phyloP scores from a whole-genome alignment of 2,797 vertebrate genomes.

The Dipus sagitta region DNA sequence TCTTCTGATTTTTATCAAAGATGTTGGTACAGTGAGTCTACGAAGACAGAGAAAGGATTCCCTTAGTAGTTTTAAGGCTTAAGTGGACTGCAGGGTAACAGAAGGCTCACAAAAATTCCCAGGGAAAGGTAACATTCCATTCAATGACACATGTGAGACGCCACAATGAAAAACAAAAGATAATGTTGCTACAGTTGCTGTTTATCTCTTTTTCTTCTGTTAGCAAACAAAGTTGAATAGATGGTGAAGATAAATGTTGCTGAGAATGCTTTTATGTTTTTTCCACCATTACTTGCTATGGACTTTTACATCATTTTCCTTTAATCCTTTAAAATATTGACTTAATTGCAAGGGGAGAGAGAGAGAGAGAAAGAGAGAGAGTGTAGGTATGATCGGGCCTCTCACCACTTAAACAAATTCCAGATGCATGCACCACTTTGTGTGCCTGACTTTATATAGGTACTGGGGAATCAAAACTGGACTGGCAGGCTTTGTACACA shows the following conservation, averaged over 20 bases:
- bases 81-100: not conserved
- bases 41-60: not conserved
- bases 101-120: not conserved
- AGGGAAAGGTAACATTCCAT: not conserved
- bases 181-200: not conserved
- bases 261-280: not conserved
- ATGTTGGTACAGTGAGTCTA: not conserved
- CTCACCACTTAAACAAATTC: too few species aligned
- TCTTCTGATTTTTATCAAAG: not conserved
- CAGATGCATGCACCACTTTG: too few species aligned
- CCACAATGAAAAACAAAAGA: not conserved
- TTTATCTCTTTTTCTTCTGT: not conserved
- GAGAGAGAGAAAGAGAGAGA: too few species aligned
- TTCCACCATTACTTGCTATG: not conserved
- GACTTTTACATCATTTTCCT: not conserved
- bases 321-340: not conserved
- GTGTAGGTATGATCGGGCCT: too few species aligned
- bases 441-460: too few species aligned
- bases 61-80: not conserved
- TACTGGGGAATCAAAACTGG: too few species aligned
- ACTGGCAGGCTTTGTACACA: too few species aligned
- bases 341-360: too few species aligned
- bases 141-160: not conserved
- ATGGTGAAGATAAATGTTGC: not conserved
- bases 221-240: not conserved